Conservation (phyloP, 2,888 invertebrate genomes). For the Oscheius sp. region DNA sequence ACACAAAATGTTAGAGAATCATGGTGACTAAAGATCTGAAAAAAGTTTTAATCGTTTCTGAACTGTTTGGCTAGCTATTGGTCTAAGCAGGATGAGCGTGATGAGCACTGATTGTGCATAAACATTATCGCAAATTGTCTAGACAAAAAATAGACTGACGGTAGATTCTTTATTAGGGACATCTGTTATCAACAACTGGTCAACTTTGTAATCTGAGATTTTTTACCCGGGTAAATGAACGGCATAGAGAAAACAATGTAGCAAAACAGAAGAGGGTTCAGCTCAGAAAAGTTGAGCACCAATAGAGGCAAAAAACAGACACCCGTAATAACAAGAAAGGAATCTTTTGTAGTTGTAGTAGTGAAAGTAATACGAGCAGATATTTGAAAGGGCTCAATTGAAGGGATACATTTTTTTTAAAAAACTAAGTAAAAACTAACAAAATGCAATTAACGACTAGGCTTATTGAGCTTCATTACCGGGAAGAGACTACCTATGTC, state of each 20-base stretch:
- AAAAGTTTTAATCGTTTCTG: too few relatives aligned
- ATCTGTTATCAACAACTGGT: conserved; percentile 2
- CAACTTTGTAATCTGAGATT: conserved; percentile 15
- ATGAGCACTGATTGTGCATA: neutral
- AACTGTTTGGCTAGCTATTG: too few relatives aligned
- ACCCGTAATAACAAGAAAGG: conserved; percentile 11
- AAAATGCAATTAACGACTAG: conserved; percentile 3
- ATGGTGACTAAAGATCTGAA: too few relatives aligned
- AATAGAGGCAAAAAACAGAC: conserved; percentile 1
- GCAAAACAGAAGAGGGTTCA: neutral
- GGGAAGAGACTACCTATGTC: conserved; percentile 15
- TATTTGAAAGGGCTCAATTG: too few relatives aligned
- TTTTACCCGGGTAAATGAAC: neutral
- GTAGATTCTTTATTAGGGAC: neutral
- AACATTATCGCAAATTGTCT: neutral
- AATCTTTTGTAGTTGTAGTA: neutral
- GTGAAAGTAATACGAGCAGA: too few relatives aligned
- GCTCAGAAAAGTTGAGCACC: conserved; percentile 19
- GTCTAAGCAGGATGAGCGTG: too few relatives aligned
- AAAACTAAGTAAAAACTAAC: too few relatives aligned
- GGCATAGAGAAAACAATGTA: conserved; percentile 7
- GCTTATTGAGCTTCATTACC: conserved; percentile 15
- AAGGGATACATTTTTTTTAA: too few relatives aligned
- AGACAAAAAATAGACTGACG: too few relatives aligned
- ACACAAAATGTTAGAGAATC: too few relatives aligned